These are phyloP conservation scores for Mycogona germanica DNA, from an alignment of 2,888 invertebrate species.

Conservation along the genomic window DNA sequence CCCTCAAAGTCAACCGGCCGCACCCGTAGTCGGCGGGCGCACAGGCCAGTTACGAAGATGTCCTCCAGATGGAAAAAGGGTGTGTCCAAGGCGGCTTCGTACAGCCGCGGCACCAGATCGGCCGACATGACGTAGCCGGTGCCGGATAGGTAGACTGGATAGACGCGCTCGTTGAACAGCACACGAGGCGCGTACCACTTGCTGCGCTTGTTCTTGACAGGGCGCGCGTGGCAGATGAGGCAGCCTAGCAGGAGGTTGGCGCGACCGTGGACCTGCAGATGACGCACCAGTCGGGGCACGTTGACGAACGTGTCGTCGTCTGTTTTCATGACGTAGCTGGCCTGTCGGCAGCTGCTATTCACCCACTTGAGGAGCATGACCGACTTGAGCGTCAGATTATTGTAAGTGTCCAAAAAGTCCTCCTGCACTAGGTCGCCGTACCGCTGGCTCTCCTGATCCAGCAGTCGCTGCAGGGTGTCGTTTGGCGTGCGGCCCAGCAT, in stretches of 20 bases:
- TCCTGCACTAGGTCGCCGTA: constrained; percentile 72
- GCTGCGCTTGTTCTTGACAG: constrained; percentile 55
- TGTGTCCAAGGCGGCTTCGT: constrained; percentile 50
- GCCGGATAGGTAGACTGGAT: constrained; percentile 70
- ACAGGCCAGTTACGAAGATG: constrained; percentile 43
- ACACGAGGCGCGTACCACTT: constrained; percentile 76
- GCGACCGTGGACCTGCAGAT: constrained; percentile 22
- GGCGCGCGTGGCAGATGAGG: constrained; percentile 63
- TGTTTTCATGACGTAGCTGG: constrained; percentile 58
- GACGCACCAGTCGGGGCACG: constrained; percentile 47
- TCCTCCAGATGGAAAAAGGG: constrained; percentile 49
- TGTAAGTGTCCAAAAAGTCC: constrained; percentile 68
- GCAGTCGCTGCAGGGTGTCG: constrained; percentile 46
- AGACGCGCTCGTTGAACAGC: constrained; percentile 55
- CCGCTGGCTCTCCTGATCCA: constrained; percentile 50
- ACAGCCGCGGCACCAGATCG: constrained; percentile 51
- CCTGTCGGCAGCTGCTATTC: constrained; percentile 47
- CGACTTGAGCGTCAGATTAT: constrained; percentile 74
- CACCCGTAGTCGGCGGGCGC: constrained; percentile 46
- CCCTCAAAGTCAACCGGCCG: constrained; percentile 49
- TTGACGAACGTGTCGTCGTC: constrained; percentile 81
- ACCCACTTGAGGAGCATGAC: constrained; percentile 75
- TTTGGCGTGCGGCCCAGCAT: constrained; percentile 48
- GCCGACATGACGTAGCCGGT: constrained; percentile 64
- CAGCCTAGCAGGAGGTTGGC: constrained; percentile 50